Evolutionary conservation across 1,140 invertebrate genomes (phyloP).

Genomic region (Drosophila albomicans): DNA sequence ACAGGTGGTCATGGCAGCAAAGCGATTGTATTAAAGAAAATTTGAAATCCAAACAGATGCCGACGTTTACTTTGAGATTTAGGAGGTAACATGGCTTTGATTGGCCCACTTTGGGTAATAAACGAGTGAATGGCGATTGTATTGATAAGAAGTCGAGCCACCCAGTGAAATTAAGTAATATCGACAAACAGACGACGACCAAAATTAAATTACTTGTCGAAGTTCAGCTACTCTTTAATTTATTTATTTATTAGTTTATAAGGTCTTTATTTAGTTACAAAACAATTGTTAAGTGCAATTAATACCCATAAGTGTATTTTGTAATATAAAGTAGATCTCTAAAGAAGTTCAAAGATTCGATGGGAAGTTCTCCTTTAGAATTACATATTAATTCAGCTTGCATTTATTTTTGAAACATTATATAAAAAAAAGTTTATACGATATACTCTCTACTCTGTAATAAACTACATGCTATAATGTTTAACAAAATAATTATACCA

Average conservation of each 20-base stretch:
- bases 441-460: background rate
- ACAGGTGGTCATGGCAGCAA: slow-evolving; percentile 65
- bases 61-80: slow-evolving; percentile 40
- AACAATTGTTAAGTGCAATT: background rate
- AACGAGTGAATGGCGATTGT: slow-evolving; percentile 21
- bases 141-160: slow-evolving; percentile 24
- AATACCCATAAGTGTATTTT: background rate
- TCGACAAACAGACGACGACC: background rate
- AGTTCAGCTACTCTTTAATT: slow-evolving; percentile 19
- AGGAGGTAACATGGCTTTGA: slow-evolving; percentile 22
- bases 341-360: background rate
- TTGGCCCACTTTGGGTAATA: slow-evolving; percentile 21
- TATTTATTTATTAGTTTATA: slow-evolving; percentile 13
- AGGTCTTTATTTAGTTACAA: slow-evolving; percentile 1
- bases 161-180: slow-evolving; percentile 53
- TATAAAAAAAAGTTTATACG: background rate
- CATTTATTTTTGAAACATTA: slow-evolving; percentile 1
- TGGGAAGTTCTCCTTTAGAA: background rate
- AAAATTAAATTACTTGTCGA: slow-evolving; percentile 11
- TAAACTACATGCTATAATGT: background rate
- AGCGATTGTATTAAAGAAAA: slow-evolving; percentile 75
- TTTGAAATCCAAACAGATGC: slow-evolving; percentile 28
- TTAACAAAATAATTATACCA: background rate
- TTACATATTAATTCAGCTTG: background rate
- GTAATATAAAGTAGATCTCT: background rate